Evolutionary conservation across 2,888 invertebrate genomes (phyloP), one percentile per base, ranked within the genome.

Genomic region (Copidosoma aretas): DNA sequence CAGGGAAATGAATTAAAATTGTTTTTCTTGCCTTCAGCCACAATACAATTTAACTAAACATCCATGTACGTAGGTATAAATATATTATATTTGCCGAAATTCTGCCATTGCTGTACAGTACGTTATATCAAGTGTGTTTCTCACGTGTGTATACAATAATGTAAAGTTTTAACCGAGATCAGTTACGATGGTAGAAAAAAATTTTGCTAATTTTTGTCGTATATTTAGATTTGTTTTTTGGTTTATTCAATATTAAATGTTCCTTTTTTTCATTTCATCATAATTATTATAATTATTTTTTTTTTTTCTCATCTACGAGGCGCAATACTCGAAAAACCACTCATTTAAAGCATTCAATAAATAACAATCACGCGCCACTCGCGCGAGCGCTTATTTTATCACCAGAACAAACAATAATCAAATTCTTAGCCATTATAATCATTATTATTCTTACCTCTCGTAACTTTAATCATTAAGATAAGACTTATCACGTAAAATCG

Each of bases 341-440:
- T 66, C 64, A 67, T 60, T 68, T 60, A 71, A 67, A 68, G 57
- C 68, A 69, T 68, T 68, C 58, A 67, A 71, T 71, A 71, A 71
- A 71, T 71, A 69, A 71, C 71, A 69, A 54, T 61, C 17, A 32
- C 43, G 41, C 41, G 41, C 22, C 49, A 24, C 46, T 15, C 49
- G 22, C 24, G 10, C 14, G 43, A 10, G 12, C 22, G 49, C 32
- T 56, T 17, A 19, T 56, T 57, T 71, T 17, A 25, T 62, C 57
- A 53, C 56, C 60, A 68, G 60, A 63, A 68, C 68, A 66, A 64
- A 67, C 46, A 24, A 24, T 32, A 25, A 19, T 66, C 32, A 14
- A 43, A 43, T 46, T 49, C 46, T 46, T 66, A 10, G 41, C 46
- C 57, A 22, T 19, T 8, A 24, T 15, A 57, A 60, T 68, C 41